phyloP scores from a whole-genome alignment of 2,113 vertebrate genomes.

The Megaceryle maxima region DNA sequence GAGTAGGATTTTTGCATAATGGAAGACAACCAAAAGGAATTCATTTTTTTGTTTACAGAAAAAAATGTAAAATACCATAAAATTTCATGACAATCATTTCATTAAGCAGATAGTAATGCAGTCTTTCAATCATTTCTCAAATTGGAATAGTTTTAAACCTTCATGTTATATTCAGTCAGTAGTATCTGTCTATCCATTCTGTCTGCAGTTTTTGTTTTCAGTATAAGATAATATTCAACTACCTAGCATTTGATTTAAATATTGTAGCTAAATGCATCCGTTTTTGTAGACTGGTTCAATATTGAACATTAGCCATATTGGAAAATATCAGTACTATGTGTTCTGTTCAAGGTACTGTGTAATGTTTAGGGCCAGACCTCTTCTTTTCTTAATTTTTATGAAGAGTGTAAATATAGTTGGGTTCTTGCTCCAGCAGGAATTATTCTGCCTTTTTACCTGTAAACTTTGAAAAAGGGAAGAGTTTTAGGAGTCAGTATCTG shows the following conservation, averaged over 20 bases:
- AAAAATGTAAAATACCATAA: not conserved
- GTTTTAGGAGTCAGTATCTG: not conserved
- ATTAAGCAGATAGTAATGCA: not conserved
- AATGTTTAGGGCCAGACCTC: not conserved
- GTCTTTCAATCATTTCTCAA: not conserved
- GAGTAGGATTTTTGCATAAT: not conserved
- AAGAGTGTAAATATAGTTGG: not conserved
- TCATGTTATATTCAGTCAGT: not conserved
- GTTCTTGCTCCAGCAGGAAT: not conserved
- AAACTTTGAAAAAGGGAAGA: not conserved
- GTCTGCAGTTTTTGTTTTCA: not conserved
- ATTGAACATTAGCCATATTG: not conserved
- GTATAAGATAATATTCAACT: not conserved
- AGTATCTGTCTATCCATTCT: not conserved
- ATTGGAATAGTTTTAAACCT: not conserved
- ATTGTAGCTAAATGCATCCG: not conserved
- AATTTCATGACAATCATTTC: not conserved
- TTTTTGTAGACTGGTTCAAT: not conserved
- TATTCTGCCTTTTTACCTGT: not conserved
- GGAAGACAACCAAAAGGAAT: not conserved
- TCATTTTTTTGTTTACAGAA: not conserved
- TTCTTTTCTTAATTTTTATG: not conserved
- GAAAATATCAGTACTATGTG: not conserved
- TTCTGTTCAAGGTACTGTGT: not conserved
- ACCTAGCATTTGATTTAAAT: not conserved